These are phyloP conservation scores for Emydura subglobosa DNA, from an alignment of 2,113 vertebrate species.

Conservation along the genomic window DNA sequence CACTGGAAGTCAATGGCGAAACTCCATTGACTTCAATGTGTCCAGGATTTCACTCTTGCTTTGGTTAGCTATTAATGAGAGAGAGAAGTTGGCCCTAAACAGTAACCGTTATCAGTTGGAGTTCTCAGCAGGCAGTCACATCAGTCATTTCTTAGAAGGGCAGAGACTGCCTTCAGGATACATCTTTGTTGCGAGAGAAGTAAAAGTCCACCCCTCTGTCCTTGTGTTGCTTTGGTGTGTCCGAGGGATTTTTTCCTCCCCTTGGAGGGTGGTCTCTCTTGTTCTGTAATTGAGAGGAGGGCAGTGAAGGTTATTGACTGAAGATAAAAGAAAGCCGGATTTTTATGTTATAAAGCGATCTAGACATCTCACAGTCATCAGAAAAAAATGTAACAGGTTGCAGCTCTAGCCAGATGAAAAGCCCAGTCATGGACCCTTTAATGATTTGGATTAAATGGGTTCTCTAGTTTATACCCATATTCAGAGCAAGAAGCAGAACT, in stretches of 20 bases:
- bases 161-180: not conserved
- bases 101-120: not conserved
- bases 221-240: constrained; percentile 66
- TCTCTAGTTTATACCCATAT: not conserved
- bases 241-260: constrained; percentile 75
- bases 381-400: rapidly evolving
- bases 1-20: rapidly evolving
- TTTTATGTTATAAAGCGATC: not conserved
- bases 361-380: not conserved
- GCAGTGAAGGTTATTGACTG: not conserved
- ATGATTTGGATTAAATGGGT: not conserved
- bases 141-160: rapidly evolving
- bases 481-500: not conserved
- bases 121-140: not conserved
- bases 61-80: not conserved
- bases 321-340: not conserved
- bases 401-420: not conserved
- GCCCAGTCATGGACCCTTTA: not conserved
- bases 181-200: constrained; percentile 82
- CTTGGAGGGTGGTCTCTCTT: constrained; percentile 54
- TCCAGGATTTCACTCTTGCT: not conserved
- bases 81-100: not conserved
- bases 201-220: constrained; percentile 86
- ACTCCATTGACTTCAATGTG: rapidly evolving
- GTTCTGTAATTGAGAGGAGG: constrained; percentile 44